A percentile compares a stretch with the other conserved stretches of the same genome.
Conservation (phyloP, 1,140 invertebrate genomes). For the Psilanteris sp. region DNA sequence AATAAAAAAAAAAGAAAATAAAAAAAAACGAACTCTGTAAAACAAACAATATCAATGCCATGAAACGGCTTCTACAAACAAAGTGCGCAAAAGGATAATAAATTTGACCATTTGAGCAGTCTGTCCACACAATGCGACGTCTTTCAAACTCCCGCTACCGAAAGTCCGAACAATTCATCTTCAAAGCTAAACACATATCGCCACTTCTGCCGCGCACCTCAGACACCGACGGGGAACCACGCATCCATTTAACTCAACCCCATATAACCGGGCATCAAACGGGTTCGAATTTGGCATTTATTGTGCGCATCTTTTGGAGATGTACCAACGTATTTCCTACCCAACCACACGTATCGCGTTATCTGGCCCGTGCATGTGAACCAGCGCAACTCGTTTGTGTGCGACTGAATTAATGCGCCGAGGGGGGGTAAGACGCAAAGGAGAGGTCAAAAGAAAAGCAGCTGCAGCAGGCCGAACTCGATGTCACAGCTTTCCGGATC, state of each 20-base stretch:
- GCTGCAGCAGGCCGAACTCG: conserved; percentile 74
- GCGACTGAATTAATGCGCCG: conserved; percentile 5
- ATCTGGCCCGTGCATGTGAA: conserved; percentile 2
- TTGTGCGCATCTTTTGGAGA: background rate
- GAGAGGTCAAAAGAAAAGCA: conserved; percentile 50
- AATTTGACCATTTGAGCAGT: too few species aligned
- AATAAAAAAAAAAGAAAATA: too few species aligned
- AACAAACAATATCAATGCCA: too few species aligned
- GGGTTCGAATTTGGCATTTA: conserved; percentile 7
- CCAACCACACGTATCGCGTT: background rate
- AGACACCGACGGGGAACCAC: background rate
- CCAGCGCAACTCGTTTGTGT: conserved; percentile 4
- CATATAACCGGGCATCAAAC: background rate
- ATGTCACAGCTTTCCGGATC: conserved; percentile 76
- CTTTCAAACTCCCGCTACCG: background rate
- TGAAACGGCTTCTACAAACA: too few species aligned
- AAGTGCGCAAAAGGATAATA: too few species aligned
- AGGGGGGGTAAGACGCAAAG: conserved; percentile 15
- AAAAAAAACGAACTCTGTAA: too few species aligned
- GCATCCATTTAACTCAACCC: conserved; percentile 13
- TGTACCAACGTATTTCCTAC: conserved; percentile 3
- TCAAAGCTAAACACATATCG: conserved; percentile 4
- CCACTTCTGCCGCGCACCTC: background rate
- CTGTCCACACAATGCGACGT: too few species aligned
- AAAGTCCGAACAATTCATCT: conserved; percentile 12